Evolutionary conservation across 2,113 vertebrate genomes (phyloP).

Genomic region (Tyto alba): DNA sequence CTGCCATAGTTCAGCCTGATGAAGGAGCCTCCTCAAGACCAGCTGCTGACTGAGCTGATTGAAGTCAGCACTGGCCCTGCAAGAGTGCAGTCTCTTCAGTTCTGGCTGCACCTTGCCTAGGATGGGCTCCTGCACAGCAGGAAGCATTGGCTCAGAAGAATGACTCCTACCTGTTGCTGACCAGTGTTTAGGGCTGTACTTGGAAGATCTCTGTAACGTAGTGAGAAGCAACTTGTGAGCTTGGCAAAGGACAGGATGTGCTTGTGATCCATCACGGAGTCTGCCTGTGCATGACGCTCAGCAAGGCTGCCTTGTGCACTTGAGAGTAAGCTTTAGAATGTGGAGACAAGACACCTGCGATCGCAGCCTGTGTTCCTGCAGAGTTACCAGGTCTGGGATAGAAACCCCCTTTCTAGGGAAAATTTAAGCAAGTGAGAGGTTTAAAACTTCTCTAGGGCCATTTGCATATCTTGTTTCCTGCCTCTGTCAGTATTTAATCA

Average conservation of each 20-base stretch:
- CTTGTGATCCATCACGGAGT: neutral
- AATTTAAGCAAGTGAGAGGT: neutral
- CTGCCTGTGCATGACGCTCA: accelerated
- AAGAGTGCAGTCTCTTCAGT: neutral
- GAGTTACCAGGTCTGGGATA: accelerated
- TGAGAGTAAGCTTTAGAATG: too few species aligned
- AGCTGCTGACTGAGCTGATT: neutral
- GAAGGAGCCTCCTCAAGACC: neutral
- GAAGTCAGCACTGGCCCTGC: neutral
- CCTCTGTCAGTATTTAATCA: neutral
- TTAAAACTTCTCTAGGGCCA: neutral
- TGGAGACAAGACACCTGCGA: neutral
- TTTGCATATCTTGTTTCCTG: neutral
- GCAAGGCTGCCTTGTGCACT: neutral
- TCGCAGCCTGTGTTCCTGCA: neutral
- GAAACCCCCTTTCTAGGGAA: neutral
- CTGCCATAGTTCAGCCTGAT: neutral
- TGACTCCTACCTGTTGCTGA: neutral
- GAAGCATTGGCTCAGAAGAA: neutral
- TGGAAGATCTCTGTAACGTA: neutral
- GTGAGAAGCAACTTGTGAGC: neutral
- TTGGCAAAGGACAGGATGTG: neutral
- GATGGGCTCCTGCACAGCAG: neutral
- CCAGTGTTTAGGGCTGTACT: neutral
- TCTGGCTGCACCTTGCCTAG: neutral